phyloP scores from a whole-genome alignment of 2,113 vertebrate species.

The Labeo catla region DNA sequence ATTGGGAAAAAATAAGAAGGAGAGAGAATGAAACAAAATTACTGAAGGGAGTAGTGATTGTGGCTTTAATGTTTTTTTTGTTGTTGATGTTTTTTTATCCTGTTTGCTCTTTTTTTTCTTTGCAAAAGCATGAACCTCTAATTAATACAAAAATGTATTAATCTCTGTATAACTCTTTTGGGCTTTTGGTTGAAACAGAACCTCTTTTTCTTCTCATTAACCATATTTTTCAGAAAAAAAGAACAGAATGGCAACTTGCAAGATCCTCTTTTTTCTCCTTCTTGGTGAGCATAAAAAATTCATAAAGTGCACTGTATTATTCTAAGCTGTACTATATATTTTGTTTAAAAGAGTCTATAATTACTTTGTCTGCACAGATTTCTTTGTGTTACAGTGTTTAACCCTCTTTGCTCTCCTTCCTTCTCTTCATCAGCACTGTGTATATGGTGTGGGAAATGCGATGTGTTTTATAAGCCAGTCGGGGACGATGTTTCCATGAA shows the following conservation, averaged over 20 bases:
- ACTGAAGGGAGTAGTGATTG: not conserved
- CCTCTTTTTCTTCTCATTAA: not conserved
- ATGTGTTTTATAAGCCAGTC: not conserved
- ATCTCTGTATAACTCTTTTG: not conserved
- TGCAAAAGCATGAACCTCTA: not conserved
- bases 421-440: constrained; percentile 59
- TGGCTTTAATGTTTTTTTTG: too few species aligned
- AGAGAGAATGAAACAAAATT: not conserved
- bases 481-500: rapidly evolving
- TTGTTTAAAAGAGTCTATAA: not conserved
- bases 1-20: not conserved
- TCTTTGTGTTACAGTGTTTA: not conserved
- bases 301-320: not conserved
- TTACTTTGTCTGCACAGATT: not conserved
- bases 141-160: not conserved
- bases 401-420: not conserved
- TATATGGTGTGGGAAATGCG: constrained; percentile 49
- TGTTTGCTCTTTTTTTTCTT: not conserved
- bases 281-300: constrained; percentile 20
- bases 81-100: not conserved
- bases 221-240: not conserved
- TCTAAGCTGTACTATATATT: not conserved
- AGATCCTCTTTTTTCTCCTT: not conserved
- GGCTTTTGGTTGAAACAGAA: not conserved
- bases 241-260: constrained; percentile 1